Conservation (phyloP, 2,113 vertebrate genomes). For the Plectropomus leopardus region DNA sequence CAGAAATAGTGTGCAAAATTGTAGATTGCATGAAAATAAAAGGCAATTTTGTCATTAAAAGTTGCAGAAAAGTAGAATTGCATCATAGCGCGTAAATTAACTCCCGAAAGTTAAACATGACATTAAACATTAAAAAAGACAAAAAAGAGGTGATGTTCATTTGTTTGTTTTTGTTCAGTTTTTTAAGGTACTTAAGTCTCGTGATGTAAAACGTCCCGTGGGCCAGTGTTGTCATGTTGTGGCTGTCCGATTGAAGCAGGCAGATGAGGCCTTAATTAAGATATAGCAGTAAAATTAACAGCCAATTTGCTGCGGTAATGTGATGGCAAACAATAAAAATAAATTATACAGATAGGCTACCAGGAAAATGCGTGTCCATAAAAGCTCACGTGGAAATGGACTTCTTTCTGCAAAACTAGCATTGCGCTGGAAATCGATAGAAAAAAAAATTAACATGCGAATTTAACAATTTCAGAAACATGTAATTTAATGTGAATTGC, state of each 20-base stretch:
- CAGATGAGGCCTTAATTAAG: conserved; percentile 18
- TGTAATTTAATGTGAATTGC: not conserved
- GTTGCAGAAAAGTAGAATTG: not conserved
- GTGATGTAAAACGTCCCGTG: not conserved
- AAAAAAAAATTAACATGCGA: not conserved
- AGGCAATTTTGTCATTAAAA: not conserved
- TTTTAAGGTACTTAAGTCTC: not conserved
- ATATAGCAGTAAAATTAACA: not conserved
- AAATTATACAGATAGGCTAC: not conserved
- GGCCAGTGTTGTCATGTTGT: not conserved
- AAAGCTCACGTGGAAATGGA: not conserved
- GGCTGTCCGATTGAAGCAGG: not conserved
- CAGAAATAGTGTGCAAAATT: too few species aligned
- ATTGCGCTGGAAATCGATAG: not conserved
- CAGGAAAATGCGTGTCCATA: not conserved
- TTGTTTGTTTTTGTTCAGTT: not conserved
- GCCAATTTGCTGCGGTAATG: conserved; percentile 7
- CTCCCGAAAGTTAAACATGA: too few species aligned
- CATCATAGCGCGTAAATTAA: not conserved
- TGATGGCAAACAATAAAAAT: not conserved
- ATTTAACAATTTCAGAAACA: not conserved
- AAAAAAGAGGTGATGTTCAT: too few species aligned
- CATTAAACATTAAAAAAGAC: too few species aligned
- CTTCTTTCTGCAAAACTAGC: not conserved
- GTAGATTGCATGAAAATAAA: not conserved